phyloP scores from a whole-genome alignment of 1,140 invertebrate species.

The Heterodera schachtii region DNA sequence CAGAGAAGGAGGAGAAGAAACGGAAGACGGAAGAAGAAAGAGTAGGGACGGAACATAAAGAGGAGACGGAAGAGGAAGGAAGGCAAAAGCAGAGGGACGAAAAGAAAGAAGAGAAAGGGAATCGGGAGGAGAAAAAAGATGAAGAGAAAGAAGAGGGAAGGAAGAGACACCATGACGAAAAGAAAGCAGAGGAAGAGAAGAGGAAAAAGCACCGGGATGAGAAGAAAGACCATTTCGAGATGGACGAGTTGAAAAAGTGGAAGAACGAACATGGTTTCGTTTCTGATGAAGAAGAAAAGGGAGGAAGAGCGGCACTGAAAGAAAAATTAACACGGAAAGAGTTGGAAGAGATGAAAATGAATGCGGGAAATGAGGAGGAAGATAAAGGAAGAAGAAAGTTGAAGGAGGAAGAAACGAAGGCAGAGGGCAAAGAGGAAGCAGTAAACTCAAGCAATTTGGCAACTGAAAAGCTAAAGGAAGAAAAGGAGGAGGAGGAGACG shows the following conservation, averaged over 20 bases:
- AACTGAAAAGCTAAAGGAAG: background rate
- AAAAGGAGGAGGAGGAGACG: background rate
- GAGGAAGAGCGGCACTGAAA: background rate
- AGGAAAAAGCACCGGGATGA: background rate
- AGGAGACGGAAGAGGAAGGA: background rate
- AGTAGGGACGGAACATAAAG: background rate
- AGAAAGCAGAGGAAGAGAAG: background rate
- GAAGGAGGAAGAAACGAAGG: background rate
- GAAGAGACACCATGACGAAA: background rate
- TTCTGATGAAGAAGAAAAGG: background rate
- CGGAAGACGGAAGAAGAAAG: background rate
- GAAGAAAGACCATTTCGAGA: background rate
- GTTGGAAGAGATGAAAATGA: background rate
- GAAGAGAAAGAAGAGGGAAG: no score
- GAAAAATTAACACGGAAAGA: background rate
- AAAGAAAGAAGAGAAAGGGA: conserved; percentile 4
- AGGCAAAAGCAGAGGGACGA: conserved; percentile 1
- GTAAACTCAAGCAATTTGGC: background rate
- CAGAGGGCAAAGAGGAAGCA: background rate
- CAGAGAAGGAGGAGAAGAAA: background rate
- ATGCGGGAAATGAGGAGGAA: background rate
- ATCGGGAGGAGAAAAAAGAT: background rate
- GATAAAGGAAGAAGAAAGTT: background rate
- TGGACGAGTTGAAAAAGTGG: background rate
- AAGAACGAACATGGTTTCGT: background rate